Percentiles rank a stretch among this genome's conserved stretches.
Conservation (phyloP, 2,888 invertebrate species). For the Drymonia ruficornis region DNA sequence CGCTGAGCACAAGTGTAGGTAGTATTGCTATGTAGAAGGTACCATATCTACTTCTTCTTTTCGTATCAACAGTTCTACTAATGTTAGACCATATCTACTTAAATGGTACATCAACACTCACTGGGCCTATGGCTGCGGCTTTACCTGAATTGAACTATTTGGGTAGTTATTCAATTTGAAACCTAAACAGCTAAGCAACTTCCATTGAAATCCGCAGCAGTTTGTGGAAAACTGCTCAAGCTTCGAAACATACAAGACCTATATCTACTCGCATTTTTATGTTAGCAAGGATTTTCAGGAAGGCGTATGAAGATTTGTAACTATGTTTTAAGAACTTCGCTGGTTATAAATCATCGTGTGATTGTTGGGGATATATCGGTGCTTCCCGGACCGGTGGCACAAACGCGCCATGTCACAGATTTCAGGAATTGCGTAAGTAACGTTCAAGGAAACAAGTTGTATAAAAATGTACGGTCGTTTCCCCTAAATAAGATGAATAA, state of each 20-base stretch:
- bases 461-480: background rate
- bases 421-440: slow-evolving; percentile 3
- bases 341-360: slow-evolving; percentile 3
- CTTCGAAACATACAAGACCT: too few relatives aligned
- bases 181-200: too few relatives aligned
- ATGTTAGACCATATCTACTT: too few relatives aligned
- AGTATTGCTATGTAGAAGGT: too few relatives aligned
- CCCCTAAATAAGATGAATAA: background rate
- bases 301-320: background rate
- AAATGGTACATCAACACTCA: too few relatives aligned
- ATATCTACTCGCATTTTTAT: background rate
- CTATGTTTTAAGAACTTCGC: background rate
- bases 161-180: background rate
- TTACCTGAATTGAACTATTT: background rate
- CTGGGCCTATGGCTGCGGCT: background rate
- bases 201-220: too few relatives aligned
- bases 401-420: slow-evolving; percentile 3
- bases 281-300: background rate
- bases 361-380: background rate
- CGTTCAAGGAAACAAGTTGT: slow-evolving; percentile 2
- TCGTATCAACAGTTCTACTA: too few relatives aligned
- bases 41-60: too few relatives aligned
- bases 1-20: too few relatives aligned
- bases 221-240: too few relatives aligned
- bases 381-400: slow-evolving; percentile 2